A percentile compares a stretch with the other conserved stretches of the same genome.
Evolutionary conservation across 2,797 vertebrate species (phyloP).

Genomic region (Natrix natrix): DNA sequence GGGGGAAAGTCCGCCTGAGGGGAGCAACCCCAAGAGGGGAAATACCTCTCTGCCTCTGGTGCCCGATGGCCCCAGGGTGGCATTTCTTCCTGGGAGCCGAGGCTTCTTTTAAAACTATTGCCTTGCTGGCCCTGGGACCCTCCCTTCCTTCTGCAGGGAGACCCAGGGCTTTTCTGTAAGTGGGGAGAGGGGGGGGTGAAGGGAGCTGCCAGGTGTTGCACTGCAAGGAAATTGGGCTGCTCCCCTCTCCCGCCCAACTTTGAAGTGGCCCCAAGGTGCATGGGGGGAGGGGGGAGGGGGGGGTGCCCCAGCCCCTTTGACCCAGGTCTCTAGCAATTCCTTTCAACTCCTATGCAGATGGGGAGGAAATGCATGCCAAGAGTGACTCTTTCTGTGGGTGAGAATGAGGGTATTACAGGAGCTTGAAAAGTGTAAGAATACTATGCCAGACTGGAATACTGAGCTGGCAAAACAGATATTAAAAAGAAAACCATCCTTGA

Average conservation of each 20-base stretch:
- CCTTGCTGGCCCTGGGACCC: background rate
- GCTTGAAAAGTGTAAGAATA: background rate
- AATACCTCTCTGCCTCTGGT: background rate
- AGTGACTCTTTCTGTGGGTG: background rate
- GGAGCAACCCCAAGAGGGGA: background rate
- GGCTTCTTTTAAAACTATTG: background rate
- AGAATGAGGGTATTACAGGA: background rate
- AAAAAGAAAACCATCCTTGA: background rate
- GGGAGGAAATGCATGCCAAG: background rate
- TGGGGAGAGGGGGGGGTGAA: too few relatives aligned
- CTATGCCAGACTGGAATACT: background rate
- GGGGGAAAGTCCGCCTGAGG: too few relatives aligned
- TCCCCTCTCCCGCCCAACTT: background rate
- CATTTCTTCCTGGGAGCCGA: background rate
- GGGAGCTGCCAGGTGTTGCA: background rate
- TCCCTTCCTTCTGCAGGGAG: background rate
- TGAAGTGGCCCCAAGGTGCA: background rate
- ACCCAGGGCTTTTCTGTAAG: background rate
- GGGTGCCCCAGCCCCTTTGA: background rate
- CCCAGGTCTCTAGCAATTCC: background rate
- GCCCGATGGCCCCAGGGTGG: too few relatives aligned
- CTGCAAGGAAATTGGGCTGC: background rate
- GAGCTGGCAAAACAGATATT: background rate
- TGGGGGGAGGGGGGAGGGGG: background rate
- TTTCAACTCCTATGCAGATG: background rate